Conservation (phyloP, 2,888 invertebrate genomes). For the Drosophila kuntzei region DNA sequence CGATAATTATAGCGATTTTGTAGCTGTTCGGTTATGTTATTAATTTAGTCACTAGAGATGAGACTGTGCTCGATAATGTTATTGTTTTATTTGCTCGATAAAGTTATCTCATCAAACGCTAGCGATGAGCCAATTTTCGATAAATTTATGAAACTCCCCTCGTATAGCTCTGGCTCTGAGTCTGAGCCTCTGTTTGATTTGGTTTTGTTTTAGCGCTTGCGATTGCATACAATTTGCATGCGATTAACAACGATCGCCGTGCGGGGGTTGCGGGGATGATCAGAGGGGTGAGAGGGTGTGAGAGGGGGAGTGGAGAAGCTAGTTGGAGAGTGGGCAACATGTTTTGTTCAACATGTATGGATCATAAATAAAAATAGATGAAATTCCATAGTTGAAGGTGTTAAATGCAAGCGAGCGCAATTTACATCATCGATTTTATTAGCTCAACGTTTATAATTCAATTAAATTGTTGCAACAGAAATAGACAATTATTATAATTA, state of each 20-base stretch:
- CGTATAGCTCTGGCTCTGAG: slow-evolving; percentile 9
- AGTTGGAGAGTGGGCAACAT: slow-evolving; percentile 39
- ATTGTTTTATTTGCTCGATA: background rate
- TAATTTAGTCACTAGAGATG: background rate
- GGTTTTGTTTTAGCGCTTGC: slow-evolving; percentile 56
- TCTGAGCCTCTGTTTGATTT: slow-evolving; percentile 28
- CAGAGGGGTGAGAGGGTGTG: background rate
- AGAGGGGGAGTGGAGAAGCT: background rate
- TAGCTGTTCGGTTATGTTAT: background rate
- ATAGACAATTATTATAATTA: slow-evolving; percentile 31
- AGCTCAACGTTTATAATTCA: slow-evolving; percentile 78
- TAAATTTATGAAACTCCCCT: slow-evolving; percentile 4
- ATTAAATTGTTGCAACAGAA: slow-evolving; percentile 64
- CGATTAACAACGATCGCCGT: slow-evolving; percentile 46
- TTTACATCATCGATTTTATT: slow-evolving; percentile 84
- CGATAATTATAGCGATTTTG: too few species aligned
- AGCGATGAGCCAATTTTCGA: background rate
- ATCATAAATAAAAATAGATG: slow-evolving; percentile 74
- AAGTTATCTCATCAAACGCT: background rate
- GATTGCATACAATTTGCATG: slow-evolving; percentile 75
- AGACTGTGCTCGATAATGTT: background rate
- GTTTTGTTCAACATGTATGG: slow-evolving; percentile 49
- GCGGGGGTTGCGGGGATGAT: background rate
- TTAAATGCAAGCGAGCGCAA: slow-evolving; percentile 78
- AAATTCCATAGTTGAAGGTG: slow-evolving; percentile 75